These are phyloP conservation scores for Menidia menidia DNA, from an alignment of 2,797 vertebrate species.

Conservation along the genomic window DNA sequence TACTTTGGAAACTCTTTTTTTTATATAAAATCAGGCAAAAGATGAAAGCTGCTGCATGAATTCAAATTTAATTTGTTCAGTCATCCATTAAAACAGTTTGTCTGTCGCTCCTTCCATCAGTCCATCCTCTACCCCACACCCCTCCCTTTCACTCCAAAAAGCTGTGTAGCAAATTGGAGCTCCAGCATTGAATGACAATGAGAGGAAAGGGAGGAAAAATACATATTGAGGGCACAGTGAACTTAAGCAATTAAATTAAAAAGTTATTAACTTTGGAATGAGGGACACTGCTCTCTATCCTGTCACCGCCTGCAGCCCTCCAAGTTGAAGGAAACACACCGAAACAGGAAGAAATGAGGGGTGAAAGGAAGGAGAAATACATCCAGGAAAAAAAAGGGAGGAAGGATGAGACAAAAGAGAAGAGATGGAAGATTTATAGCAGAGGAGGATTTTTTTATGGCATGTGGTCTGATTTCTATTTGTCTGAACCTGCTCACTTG, in stretches of 20 bases:
- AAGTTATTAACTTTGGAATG: constrained; percentile 83
- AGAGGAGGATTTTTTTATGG: constrained; percentile 27
- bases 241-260: constrained; percentile 86
- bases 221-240: constrained; percentile 80
- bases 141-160: constrained; percentile 52
- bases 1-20: constrained; percentile 72
- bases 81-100: constrained; percentile 83
- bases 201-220: constrained; percentile 60
- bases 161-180: constrained; percentile 82
- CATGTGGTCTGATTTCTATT: not conserved
- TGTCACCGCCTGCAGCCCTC: constrained; percentile 62
- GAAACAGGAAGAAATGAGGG: constrained; percentile 14
- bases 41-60: constrained; percentile 82
- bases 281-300: constrained; percentile 69
- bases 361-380: constrained; percentile 4
- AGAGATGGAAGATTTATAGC: constrained; percentile 31
- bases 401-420: constrained; percentile 5
- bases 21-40: constrained; percentile 69
- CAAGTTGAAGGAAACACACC: constrained; percentile 56
- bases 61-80: constrained; percentile 86
- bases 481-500: constrained; percentile 23
- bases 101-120: constrained; percentile 62
- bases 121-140: constrained; percentile 42
- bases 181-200: constrained; percentile 79
- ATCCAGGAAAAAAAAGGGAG: constrained; percentile 6